Evolutionary conservation across 2,797 vertebrate species (phyloP), one percentile per base, ranked within the genome.

Genomic region (Lithobates pipiens): DNA sequence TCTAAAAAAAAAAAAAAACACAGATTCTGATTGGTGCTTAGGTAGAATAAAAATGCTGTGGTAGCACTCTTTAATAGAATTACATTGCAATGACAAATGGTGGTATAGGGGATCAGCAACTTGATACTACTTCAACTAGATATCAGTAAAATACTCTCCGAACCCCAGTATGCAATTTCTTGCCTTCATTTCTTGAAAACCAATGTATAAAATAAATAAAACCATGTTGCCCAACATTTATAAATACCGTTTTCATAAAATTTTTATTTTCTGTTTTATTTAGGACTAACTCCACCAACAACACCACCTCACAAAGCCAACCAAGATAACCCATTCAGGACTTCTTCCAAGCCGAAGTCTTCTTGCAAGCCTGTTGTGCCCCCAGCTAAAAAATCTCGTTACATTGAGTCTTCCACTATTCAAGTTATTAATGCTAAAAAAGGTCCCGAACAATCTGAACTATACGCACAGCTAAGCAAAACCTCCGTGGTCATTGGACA

Each of bases 241-340:
- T 36, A 39, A 21, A 71, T 34, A 71, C 69, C 39, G 13, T 54
- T 8, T 46, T 46, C 44, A 32, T 67, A 8, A 5, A 39, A 9
- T n/a, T 10, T 18, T 13, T 29, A 0, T 65, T 44, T 32, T 82
- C 80, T 16, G 5, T 50, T 72, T 77, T 18, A 2, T 85, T 79
- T 71, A 99, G 98, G 98, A 97, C 96, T 99, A 96, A 99, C 98
- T 96, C 98, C 98, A 95, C 98, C 98, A 93, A 99, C 98, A 63
- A 99, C 98, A 95, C 98, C 98, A 96, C 98, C 98, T 96, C 98
- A 99, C 94, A 99, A 99, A 97, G 94, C 96, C 95, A 98, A 96
- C 95, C 98, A 98, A 96, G 98, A 99, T 96, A 98, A 97, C 94
- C 96, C 96, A 95, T 99, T 99, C 90, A 97, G 97, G 96, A 95